Conservation (phyloP, 2,888 invertebrate species). For the Drosophila buzzatii region DNA sequence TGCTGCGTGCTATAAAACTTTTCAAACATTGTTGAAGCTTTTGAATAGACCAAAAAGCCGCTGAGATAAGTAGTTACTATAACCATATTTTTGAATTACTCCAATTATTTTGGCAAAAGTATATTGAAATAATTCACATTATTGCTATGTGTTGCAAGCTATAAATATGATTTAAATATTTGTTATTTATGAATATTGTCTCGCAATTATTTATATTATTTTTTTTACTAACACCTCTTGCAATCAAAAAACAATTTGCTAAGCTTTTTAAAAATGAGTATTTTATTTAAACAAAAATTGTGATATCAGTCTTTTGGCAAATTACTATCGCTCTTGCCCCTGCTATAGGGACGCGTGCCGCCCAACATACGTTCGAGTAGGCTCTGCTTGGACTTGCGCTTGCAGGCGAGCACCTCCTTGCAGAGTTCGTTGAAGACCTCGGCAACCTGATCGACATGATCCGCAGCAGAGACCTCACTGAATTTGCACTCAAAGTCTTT, state of each 20-base stretch:
- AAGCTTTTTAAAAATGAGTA: conserved; percentile 18
- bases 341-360: conserved; percentile 90
- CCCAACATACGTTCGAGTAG: conserved; percentile 93
- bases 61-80: not conserved
- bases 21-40: not conserved
- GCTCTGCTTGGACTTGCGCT: conserved; percentile 94
- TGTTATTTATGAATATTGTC: too few relatives aligned
- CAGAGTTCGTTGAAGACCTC: conserved; percentile 94
- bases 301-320: conserved; percentile 91
- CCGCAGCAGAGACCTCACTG: conserved; percentile 94
- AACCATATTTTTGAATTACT: not conserved
- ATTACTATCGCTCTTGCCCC: conserved; percentile 95
- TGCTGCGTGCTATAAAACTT: not conserved
- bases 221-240: not conserved
- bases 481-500: conserved; percentile 95
- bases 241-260: not conserved
- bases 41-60: not conserved
- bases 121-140: too few relatives aligned
- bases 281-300: conserved; percentile 58
- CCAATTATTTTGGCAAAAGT: too few relatives aligned
- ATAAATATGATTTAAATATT: too few relatives aligned
- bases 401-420: conserved; percentile 91
- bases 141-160: too few relatives aligned
- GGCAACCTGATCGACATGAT: conserved; percentile 93
- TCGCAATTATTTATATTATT: not conserved